A percentile compares a stretch with the other conserved stretches of the same genome.
These are phyloP conservation scores for Notiomystis cincta DNA, from an alignment of 2,113 vertebrate species.

Conservation along the genomic window DNA sequence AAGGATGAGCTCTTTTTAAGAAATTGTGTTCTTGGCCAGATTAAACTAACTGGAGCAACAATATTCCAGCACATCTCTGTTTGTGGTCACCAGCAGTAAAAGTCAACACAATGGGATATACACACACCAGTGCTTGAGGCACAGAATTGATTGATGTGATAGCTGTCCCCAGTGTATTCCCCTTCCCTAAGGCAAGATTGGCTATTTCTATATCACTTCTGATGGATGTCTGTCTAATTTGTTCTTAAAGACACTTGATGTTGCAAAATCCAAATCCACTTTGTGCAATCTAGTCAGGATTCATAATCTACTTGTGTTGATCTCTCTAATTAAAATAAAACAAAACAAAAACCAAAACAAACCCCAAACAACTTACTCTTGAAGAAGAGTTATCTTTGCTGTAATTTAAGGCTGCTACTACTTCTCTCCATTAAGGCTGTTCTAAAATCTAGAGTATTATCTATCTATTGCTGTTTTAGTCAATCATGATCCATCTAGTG, in stretches of 20 bases:
- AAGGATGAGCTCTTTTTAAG: background rate
- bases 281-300: background rate
- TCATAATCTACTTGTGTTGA: background rate
- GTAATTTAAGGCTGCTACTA: background rate
- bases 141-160: background rate
- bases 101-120: background rate
- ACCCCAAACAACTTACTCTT: too few species aligned
- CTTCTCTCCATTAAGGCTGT: background rate
- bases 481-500: background rate
- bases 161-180: background rate
- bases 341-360: too few species aligned
- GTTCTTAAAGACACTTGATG: background rate
- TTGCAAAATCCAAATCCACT: background rate
- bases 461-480: background rate
- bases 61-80: background rate
- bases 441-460: background rate
- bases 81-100: background rate
- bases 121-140: background rate
- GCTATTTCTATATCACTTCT: background rate
- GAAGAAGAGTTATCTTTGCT: background rate
- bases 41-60: background rate
- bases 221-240: background rate
- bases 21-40: background rate
- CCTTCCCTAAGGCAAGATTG: background rate
- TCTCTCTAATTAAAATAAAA: background rate